Base-by-base conservation (phyloP, 1,140 invertebrate species). In the Limonius californicus region DNA sequence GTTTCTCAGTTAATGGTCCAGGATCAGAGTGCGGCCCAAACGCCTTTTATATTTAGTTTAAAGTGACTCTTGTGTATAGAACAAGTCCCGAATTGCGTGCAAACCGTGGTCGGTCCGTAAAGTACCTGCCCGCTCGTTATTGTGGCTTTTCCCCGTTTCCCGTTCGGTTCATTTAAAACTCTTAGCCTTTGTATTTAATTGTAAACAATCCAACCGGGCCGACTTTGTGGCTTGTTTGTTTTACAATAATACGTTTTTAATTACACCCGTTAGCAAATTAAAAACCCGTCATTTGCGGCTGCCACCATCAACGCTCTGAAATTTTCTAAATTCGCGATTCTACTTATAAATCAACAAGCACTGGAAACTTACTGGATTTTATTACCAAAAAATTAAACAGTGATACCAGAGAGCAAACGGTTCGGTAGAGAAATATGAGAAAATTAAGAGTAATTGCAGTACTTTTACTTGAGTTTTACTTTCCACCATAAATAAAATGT, bases 11-110 rank as follows among this genome's bases (percentile, higher is more conserved):
- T 27, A 27, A 27, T 27, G 23, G 23, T 27, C 23, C 23, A 27
- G 23, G 23, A 27, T 27, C 23, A 27, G 23, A 27, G 23, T 27
- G 23, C 3, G 23, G n/a, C 35, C 35, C n/a, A 39, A 39, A 39
- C n/a, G 35, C 14, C 14, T 50, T 50, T 50, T 21, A 50, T 50
- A 50, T 50, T 50, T 18, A 19, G 45, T 50, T 50, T 50, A 50
- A 8, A 50, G 16, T 50, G 45, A 9, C 45, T 50, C 20, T 50
- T 50, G 45, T 21, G 45, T 50, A 21, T 50, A 19, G 14, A 50
- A 50, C 45, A 50, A 45, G 16, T 21, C 14, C 16, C 8, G 14
- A 50, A 50, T 50, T 50, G 45, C 45, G 20, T 50, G 45, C 45
- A 19, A 50, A 50, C 45, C 16, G 43, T 45, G 43, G 43, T 18